These are phyloP conservation scores for Galbula dea DNA, from an alignment of 2,113 vertebrate species.

Conservation along the genomic window DNA sequence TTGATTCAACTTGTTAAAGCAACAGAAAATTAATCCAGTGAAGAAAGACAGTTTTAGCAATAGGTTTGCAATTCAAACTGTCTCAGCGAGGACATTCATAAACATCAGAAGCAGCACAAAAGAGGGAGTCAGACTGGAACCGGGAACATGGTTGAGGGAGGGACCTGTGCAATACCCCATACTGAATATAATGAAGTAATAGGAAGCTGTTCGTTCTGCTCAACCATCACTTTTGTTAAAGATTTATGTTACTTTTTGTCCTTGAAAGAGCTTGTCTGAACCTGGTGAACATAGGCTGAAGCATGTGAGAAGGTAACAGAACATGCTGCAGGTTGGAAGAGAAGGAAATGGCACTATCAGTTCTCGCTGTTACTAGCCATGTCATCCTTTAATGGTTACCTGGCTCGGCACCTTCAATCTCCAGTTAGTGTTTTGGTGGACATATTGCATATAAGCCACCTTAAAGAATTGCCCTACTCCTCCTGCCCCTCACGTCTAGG, in stretches of 20 bases:
- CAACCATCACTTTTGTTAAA: neutral
- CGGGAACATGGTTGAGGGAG: rapidly evolving
- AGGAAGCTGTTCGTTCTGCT: neutral
- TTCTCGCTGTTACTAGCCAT: neutral
- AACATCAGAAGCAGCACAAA: neutral
- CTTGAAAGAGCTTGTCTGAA: neutral
- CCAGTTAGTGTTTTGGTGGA: neutral
- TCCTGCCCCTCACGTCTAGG: neutral
- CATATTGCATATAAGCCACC: rapidly evolving
- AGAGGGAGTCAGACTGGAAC: neutral
- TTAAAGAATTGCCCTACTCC: neutral
- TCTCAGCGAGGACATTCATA: neutral
- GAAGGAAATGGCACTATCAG: neutral
- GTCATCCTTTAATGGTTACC: neutral
- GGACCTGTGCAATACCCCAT: neutral
- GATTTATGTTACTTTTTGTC: neutral
- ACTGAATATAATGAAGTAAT: neutral
- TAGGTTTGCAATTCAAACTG: neutral
- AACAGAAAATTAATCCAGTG: neutral
- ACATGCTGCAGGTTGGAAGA: neutral
- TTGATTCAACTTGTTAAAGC: neutral
- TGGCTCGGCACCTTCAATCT: neutral
- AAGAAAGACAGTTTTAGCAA: neutral
- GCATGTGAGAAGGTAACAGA: neutral
- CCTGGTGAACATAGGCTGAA: neutral